Percentiles rank a stretch among this genome's conserved stretches.
Conservation (phyloP, 2,888 invertebrate genomes). For the Selenia dentaria region DNA sequence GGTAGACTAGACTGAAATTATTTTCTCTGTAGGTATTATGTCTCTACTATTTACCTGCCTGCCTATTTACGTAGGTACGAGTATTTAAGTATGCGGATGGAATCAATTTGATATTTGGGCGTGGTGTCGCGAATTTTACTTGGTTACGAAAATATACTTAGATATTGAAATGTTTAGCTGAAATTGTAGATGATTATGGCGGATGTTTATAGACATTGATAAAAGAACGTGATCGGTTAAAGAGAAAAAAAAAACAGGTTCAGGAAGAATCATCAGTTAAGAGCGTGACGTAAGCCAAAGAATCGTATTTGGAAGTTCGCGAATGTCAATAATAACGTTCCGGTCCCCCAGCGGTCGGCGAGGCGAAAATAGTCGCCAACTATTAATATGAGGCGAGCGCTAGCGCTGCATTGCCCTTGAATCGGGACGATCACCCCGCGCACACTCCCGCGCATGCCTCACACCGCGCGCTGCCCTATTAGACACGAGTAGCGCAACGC, state of each 20-base stretch:
- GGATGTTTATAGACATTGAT: too few relatives aligned
- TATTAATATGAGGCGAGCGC: slow-evolving; percentile 79
- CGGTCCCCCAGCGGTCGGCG: slow-evolving; percentile 72
- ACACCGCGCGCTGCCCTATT: slow-evolving; percentile 39
- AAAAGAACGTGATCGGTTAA: too few relatives aligned
- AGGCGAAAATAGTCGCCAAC: slow-evolving; percentile 81
- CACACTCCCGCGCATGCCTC: slow-evolving; percentile 61
- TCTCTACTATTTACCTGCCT: too few relatives aligned
- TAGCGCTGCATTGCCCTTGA: slow-evolving; percentile 83
- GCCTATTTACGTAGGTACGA: too few relatives aligned
- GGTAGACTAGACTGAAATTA: too few relatives aligned
- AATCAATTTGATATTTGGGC: slow-evolving; percentile 10
- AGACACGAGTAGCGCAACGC: slow-evolving; percentile 44
- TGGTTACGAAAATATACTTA: too few relatives aligned
- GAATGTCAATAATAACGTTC: slow-evolving; percentile 82
- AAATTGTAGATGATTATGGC: too few relatives aligned
- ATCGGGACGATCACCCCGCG: slow-evolving; percentile 81
- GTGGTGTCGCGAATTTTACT: too few relatives aligned
- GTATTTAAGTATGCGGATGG: slow-evolving; percentile 5
- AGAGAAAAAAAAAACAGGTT: background rate
- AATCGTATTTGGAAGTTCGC: slow-evolving; percentile 68
- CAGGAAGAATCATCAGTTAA: slow-evolving; percentile 4
- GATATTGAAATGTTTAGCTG: too few relatives aligned
- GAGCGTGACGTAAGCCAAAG: slow-evolving; percentile 48
- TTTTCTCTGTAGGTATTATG: too few relatives aligned